phyloP scores from a whole-genome alignment of 2,113 vertebrate species.

The Pterocles orientalis region DNA sequence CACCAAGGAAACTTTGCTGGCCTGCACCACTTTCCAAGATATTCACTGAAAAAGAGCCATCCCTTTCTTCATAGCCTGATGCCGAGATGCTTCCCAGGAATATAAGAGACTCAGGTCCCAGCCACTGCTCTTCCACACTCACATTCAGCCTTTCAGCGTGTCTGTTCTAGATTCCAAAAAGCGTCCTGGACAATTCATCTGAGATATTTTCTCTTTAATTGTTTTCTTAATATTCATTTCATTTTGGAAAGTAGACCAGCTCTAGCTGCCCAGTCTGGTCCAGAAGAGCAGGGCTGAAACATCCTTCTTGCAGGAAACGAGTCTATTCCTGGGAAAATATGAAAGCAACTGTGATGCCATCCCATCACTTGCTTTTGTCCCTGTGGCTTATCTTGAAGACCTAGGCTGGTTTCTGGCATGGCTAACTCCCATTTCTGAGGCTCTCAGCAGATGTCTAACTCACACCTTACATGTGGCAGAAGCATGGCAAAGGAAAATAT shows the following conservation, averaged over 20 bases:
- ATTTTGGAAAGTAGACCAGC: background rate
- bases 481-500: background rate
- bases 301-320: background rate
- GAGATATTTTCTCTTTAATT: background rate
- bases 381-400: background rate
- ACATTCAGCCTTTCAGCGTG: background rate
- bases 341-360: background rate
- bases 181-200: background rate
- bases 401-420: background rate
- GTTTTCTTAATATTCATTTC: background rate
- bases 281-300: background rate
- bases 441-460: background rate
- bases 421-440: background rate
- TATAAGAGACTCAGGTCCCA: background rate
- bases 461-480: background rate
- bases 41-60: background rate
- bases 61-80: background rate
- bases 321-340: background rate
- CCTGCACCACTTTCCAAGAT: background rate
- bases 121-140: background rate
- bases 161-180: background rate
- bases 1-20: background rate
- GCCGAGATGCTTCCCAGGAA: background rate
- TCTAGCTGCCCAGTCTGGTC: background rate
- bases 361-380: background rate